Evolutionary conservation across 2,797 vertebrate species (phyloP).

Genomic region (Malacoraja senta): DNA sequence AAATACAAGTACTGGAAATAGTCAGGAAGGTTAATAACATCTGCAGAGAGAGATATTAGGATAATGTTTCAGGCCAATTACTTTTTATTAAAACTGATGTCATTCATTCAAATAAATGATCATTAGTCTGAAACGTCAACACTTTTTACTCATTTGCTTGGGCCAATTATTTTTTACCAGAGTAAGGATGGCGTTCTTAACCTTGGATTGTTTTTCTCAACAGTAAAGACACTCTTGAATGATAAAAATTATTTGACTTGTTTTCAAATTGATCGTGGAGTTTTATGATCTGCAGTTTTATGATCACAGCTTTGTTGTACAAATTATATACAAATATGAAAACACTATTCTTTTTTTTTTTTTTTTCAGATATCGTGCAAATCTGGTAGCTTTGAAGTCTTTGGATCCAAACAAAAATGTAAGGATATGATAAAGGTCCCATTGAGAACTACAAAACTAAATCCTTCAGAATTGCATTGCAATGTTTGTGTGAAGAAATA

Average conservation of each 20-base stretch:
- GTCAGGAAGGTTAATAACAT: too few relatives aligned
- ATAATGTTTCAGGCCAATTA: too few relatives aligned
- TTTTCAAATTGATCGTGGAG: background rate
- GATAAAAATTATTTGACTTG: background rate
- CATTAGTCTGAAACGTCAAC: too few relatives aligned
- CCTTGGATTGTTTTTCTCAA: background rate
- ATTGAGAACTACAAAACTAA: slow-evolving; percentile 28
- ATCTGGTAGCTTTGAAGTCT: slow-evolving; percentile 76
- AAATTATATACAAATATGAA: slow-evolving; percentile 42
- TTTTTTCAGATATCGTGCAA: slow-evolving; percentile 73
- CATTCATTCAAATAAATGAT: too few relatives aligned
- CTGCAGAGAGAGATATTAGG: too few relatives aligned
- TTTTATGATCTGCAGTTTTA: background rate
- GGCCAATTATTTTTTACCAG: background rate
- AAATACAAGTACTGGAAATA: too few relatives aligned
- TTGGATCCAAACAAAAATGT: slow-evolving; percentile 69
- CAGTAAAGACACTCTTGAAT: background rate
- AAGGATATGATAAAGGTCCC: slow-evolving; percentile 27
- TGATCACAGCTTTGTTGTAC: slow-evolving; percentile 11
- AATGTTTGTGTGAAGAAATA: background rate
- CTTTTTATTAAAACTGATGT: too few relatives aligned
- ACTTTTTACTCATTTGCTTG: background rate
- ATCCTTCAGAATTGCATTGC: background rate
- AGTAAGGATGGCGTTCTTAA: background rate
- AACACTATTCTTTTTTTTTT: slow-evolving; percentile 41